A percentile compares a stretch with the other conserved stretches of the same genome.
These are phyloP conservation scores for Watsonalla cultraria DNA, from an alignment of 2,888 invertebrate species.

Conservation along the genomic window DNA sequence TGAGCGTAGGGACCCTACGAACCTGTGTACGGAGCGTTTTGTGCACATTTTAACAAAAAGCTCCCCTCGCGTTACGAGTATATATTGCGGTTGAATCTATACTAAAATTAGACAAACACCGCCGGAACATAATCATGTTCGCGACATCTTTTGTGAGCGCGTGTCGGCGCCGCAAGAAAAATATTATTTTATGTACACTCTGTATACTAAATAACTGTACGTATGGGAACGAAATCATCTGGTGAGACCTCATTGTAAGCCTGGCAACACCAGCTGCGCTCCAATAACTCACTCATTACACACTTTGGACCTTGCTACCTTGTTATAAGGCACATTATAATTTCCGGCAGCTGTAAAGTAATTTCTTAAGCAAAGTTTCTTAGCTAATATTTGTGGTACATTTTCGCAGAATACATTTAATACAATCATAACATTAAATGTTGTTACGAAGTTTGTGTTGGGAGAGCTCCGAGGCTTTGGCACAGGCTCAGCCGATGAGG, in stretches of 20 bases:
- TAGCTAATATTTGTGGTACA: conserved; percentile 59
- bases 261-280: conserved; percentile 21
- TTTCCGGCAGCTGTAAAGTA: conserved; percentile 20
- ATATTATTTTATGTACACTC: conserved; percentile 41
- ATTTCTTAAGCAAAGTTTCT: conserved; percentile 51
- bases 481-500: neutral
- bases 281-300: conserved; percentile 9
- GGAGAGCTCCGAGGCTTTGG: neutral
- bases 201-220: conserved; percentile 31
- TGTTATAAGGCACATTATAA: conserved; percentile 20
- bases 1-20: too few species aligned
- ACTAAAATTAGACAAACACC: conserved; percentile 9
- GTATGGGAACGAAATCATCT: conserved; percentile 55
- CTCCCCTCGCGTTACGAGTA: neutral
- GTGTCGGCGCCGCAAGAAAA: conserved; percentile 23
- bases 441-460: conserved; percentile 43
- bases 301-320: conserved; percentile 22
- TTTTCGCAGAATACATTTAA: conserved; percentile 58
- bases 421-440: conserved; percentile 61
- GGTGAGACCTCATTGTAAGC: conserved; percentile 38
- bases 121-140: conserved; percentile 13
- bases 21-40: too few species aligned
- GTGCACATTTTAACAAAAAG: neutral
- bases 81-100: neutral
- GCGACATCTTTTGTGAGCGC: conserved; percentile 16